phyloP scores from a whole-genome alignment of 2,113 vertebrate species.

The Eublepharis macularius region DNA sequence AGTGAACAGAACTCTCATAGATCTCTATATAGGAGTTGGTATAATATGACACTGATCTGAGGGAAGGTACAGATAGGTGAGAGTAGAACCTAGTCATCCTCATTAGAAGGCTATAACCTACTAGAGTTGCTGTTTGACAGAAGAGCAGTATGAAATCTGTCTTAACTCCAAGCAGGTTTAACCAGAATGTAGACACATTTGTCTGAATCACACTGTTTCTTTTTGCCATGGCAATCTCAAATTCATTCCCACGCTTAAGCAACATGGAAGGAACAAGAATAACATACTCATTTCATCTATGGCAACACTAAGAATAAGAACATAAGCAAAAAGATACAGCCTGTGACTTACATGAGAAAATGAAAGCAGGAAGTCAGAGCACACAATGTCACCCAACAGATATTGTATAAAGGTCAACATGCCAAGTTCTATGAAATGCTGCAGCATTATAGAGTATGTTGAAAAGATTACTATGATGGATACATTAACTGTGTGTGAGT shows the following conservation, averaged over 20 bases:
- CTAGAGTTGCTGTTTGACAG: no score
- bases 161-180: background rate
- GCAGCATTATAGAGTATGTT: background rate
- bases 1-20: no score
- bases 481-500: background rate
- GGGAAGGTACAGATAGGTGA: no score
- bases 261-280: conserved; percentile 7
- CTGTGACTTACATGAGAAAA: background rate
- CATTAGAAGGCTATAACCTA: background rate
- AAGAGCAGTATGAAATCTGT: no score
- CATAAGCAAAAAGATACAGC: background rate
- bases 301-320: conserved; percentile 10
- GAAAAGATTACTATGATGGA: background rate
- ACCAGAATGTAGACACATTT: background rate
- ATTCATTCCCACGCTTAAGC: conserved; percentile 1
- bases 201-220: background rate
- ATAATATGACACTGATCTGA: no score
- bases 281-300: background rate
- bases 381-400: background rate
- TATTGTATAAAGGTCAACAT: background rate
- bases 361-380: conserved; percentile 10
- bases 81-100: no score
- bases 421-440: conserved; percentile 7
- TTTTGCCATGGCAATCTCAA: background rate
- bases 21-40: no score